Base-by-base conservation (phyloP, 2,797 vertebrate species). In the Sandelia bainsii region DNA sequence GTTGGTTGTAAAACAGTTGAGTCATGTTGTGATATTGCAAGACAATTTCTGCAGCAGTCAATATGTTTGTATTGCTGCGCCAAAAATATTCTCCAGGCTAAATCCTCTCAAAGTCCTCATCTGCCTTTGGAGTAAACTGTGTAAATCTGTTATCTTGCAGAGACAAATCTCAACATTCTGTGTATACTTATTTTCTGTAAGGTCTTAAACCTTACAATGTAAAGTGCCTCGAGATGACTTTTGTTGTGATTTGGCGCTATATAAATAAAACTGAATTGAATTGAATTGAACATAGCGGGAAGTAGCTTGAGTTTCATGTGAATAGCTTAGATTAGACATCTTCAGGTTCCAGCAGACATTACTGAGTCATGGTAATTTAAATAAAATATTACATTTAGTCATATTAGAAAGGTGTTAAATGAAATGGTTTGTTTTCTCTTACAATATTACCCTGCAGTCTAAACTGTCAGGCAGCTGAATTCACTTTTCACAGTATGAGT, bases 21-120 rank as follows among this genome's bases (percentile, higher is more conserved):
- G 62, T 71, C 74, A 23, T 79, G 79, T 72, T 86, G 79, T 86
- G 69, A 83, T 85, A 80, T 72, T 77, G 52, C 74, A 70, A 63
- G 62, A 72, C 42, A 22, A 64, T 75, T 74, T 71, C 69, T 19
- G 11, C 69, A 67, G 64, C 40, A 52, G 58, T 62, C 53, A 22
- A 6, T 61, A 66, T 29, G 42, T 84, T 74, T 81, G 62, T 77
- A 57, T 65, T 62, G 42, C 54, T 42, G 60, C 68, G 80, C 63
- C 56, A 52, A 44, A 80, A 57, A 29, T 67, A 50, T 73, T 63
- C 70, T 52, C 34, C 49, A 42, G 70, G 73, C 60, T 50, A 86
- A 85, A 81, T 80, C 69, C 54, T 76, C 60, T 37, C 53, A 13
- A 34, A 57, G 22, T 70, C 50, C 11, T 56, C 48, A 40, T 74